Conservation (phyloP, 1,140 invertebrate genomes). For the Portunus trituberculatus region DNA sequence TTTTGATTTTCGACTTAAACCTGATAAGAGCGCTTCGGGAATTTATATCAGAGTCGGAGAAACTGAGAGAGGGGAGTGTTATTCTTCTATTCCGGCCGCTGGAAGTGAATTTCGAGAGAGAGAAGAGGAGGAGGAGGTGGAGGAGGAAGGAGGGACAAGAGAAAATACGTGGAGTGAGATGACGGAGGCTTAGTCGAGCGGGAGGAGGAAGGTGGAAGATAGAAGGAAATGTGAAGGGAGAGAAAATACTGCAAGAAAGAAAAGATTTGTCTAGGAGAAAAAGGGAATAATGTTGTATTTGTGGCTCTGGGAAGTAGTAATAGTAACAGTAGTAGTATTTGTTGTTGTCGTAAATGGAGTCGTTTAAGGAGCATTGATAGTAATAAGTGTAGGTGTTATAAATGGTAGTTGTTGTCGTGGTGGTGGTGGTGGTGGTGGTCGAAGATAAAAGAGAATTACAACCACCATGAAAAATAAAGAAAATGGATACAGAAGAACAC, state of each 20-base stretch:
- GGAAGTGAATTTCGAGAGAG: neutral
- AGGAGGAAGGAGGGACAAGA: neutral
- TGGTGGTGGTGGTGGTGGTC: too few species aligned
- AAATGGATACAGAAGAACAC: too few species aligned
- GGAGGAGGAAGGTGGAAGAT: neutral
- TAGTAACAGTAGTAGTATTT: too few species aligned
- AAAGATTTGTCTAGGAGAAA: neutral
- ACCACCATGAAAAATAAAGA: too few species aligned
- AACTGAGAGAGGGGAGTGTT: neutral
- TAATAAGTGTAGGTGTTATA: too few species aligned
- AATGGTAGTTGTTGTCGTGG: too few species aligned
- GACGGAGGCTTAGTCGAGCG: neutral
- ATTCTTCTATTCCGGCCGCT: neutral
- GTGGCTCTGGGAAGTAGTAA: too few species aligned
- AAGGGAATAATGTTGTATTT: neutral
- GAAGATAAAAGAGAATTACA: too few species aligned
- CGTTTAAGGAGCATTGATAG: too few species aligned
- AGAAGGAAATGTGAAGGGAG: neutral
- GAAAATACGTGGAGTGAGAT: neutral
- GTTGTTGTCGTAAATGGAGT: too few species aligned
- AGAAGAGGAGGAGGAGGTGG: neutral
- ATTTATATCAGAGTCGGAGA: neutral
- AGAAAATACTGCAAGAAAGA: neutral
- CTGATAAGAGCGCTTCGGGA: neutral
- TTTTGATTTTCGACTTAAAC: slow-evolving; percentile 24